Percentiles rank a stretch among this genome's conserved stretches.
Evolutionary conservation across 2,797 vertebrate genomes (phyloP).

Genomic region (Strix occidentalis): DNA sequence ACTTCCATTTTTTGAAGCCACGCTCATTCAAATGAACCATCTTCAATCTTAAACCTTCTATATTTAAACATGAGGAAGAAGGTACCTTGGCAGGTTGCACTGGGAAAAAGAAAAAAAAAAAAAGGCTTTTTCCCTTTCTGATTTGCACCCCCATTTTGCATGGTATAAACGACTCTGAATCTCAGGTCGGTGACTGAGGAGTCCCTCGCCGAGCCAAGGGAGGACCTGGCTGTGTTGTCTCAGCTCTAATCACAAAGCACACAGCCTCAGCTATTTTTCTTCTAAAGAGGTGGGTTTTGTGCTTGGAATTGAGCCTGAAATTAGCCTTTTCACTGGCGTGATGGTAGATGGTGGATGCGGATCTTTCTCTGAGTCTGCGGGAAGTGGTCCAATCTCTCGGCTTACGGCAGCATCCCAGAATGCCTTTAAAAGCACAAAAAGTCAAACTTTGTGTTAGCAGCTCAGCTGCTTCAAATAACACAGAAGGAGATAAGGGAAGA

Average conservation of each 20-base stretch:
- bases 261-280: not conserved
- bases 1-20: accelerated
- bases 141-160: not conserved
- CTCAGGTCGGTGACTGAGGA: not conserved
- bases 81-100: not conserved
- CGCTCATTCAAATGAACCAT: not conserved
- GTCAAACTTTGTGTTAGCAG: slow-evolving; percentile 7
- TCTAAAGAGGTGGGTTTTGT: not conserved
- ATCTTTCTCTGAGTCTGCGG: not conserved
- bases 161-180: accelerated
- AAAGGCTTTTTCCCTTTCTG: not conserved
- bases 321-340: slow-evolving; percentile 2
- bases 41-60: not conserved
- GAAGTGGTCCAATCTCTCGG: slow-evolving; percentile 8
- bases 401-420: slow-evolving; percentile 17
- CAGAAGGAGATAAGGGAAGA: slow-evolving; percentile 39
- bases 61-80: not conserved
- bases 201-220: accelerated
- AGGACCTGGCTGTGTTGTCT: not conserved
- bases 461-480: slow-evolving; percentile 47
- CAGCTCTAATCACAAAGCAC: not conserved
- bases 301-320: slow-evolving; percentile 23
- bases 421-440: slow-evolving; percentile 54
- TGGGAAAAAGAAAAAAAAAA: accelerated
- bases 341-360: not conserved